Conservation (phyloP, 2,888 invertebrate genomes). For the Drosophila sordidula region DNA sequence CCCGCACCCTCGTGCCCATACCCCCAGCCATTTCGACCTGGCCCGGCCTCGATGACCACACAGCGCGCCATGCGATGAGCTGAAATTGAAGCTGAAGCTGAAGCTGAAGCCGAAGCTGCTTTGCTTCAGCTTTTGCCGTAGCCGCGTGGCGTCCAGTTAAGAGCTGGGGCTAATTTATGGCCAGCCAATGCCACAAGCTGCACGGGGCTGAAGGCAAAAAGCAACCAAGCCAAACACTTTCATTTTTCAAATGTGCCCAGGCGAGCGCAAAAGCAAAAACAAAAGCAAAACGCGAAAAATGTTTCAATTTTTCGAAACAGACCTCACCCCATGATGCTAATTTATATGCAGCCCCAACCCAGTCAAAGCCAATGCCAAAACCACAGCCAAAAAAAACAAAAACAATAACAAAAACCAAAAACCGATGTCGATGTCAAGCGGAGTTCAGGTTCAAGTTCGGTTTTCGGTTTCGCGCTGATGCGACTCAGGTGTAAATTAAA, state of each 20-base stretch:
- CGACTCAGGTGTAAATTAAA: conserved; percentile 78
- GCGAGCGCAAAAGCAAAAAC: conserved; percentile 31
- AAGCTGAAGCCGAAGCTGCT: conserved; percentile 39
- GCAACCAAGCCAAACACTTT: conserved; percentile 73
- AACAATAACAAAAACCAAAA: conserved; percentile 11
- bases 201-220: conserved; percentile 44
- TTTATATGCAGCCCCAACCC: conserved; percentile 70
- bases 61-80: conserved; percentile 58
- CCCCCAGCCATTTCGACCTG: conserved; percentile 12
- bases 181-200: conserved; percentile 78
- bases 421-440: conserved; percentile 57
- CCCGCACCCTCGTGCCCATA: conserved; percentile 7
- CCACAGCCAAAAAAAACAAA: neutral
- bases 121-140: conserved; percentile 20
- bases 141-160: conserved; percentile 73
- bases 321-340: conserved; percentile 80
- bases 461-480: conserved; percentile 63
- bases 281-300: conserved; percentile 57
- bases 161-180: conserved; percentile 68
- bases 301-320: conserved; percentile 63
- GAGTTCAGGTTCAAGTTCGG: conserved; percentile 77
- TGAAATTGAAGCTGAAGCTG: conserved; percentile 50
- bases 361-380: conserved; percentile 28
- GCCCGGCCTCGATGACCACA: conserved; percentile 63
- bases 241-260: conserved; percentile 70